These are phyloP conservation scores for Indicator indicator DNA, from an alignment of 2,113 vertebrate genomes.

Conservation along the genomic window DNA sequence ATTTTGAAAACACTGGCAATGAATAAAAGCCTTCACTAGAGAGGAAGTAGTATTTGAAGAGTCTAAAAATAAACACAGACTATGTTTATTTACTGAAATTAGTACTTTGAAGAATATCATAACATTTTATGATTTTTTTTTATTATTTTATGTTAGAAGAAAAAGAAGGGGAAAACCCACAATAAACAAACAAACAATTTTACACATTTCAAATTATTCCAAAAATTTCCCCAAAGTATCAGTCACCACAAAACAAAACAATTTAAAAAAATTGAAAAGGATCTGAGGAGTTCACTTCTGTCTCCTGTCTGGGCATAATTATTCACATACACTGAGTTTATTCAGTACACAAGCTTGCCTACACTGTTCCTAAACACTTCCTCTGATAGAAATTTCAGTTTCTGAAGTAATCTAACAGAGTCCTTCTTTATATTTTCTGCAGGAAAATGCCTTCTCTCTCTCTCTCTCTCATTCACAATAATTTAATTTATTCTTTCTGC, in stretches of 20 bases:
- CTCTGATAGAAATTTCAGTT: not conserved
- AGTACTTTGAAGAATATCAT: not conserved
- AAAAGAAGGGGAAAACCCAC: not conserved
- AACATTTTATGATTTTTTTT: not conserved
- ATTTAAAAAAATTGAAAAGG: not conserved
- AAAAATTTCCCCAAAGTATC: not conserved
- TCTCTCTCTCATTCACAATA: not conserved
- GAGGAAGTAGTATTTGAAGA: not conserved
- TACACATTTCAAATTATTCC: not conserved
- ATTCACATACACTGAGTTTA: not conserved
- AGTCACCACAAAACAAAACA: not conserved
- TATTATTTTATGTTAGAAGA: not conserved
- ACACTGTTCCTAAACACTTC: not conserved
- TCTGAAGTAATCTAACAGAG: not conserved
- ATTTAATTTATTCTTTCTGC: not conserved
- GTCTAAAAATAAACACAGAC: not conserved
- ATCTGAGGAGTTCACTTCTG: not conserved
- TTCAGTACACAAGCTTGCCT: not conserved
- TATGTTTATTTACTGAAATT: constrained; percentile 2
- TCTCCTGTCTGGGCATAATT: not conserved
- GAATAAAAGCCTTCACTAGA: constrained; percentile 19
- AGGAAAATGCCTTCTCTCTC: fast-evolving
- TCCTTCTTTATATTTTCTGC: not conserved
- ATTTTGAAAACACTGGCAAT: not conserved
- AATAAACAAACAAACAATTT: not conserved